A percentile compares a stretch with the other conserved stretches of the same genome.
phyloP scores from a whole-genome alignment of 2,888 invertebrate species.

The Drosophila glabriapex region DNA sequence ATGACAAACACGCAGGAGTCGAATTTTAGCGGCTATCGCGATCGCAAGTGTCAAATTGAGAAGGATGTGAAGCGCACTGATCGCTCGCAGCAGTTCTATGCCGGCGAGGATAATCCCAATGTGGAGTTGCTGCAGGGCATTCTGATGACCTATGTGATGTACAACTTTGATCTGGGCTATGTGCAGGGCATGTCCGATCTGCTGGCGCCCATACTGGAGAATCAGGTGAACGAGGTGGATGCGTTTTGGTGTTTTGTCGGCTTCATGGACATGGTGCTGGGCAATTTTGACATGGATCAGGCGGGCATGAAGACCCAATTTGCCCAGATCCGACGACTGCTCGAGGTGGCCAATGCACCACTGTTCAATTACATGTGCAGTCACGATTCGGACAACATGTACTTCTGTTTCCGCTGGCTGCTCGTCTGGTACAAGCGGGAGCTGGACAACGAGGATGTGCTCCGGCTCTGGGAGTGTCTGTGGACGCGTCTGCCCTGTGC shows the following conservation, averaged over 20 bases:
- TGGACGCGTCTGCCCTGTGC: conserved; percentile 98
- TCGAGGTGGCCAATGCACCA: conserved; percentile 93
- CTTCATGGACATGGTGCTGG: conserved; percentile 96
- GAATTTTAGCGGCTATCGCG: conserved; percentile 94
- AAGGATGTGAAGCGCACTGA: conserved; percentile 99
- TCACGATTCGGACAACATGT: conserved; percentile 93
- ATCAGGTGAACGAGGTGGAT: conserved; percentile 95
- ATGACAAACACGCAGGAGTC: conserved; percentile 95
- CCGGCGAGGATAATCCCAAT: conserved; percentile 97
- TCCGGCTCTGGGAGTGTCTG: conserved; percentile 97
- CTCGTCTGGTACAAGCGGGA: conserved; percentile 98
- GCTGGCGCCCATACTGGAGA: conserved; percentile 94
- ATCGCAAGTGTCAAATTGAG: conserved; percentile 96
- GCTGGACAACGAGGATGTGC: conserved; percentile 93
- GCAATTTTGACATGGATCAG: conserved; percentile 98
- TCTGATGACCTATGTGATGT: conserved; percentile 99
- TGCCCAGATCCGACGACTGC: conserved; percentile 92
- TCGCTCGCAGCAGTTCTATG: conserved; percentile 94
- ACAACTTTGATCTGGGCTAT: conserved; percentile 98
- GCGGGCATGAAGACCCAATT: conserved; percentile 98
- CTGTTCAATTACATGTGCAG: conserved; percentile 93
- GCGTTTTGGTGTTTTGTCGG: conserved; percentile 99
- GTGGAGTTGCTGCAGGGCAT: conserved; percentile 94
- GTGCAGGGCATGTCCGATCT: conserved; percentile 99
- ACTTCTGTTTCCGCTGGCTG: conserved; percentile 99